phyloP scores from a whole-genome alignment of 2,888 invertebrate species.

The Chaitophorus viminalis region DNA sequence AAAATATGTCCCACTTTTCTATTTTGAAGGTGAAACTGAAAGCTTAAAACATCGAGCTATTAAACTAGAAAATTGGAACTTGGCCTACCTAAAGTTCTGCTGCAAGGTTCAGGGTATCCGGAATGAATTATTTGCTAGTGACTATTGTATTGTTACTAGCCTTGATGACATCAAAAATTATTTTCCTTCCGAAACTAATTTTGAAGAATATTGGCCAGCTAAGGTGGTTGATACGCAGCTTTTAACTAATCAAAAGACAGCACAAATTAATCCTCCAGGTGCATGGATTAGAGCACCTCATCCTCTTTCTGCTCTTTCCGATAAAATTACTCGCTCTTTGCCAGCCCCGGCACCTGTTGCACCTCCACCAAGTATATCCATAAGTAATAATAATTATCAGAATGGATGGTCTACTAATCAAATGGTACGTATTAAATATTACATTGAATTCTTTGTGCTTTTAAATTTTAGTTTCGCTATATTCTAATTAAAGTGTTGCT shows the following conservation, averaged over 20 bases:
- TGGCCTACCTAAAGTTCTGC: conserved; percentile 92
- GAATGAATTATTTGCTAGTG: conserved; percentile 90
- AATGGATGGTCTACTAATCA: conserved; percentile 45
- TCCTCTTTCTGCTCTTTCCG: conserved; percentile 31
- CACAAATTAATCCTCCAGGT: conserved; percentile 15
- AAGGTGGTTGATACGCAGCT: conserved; percentile 78
- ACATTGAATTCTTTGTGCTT: background rate
- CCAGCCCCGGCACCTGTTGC: conserved; percentile 62
- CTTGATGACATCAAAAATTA: conserved; percentile 89
- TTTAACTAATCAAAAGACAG: conserved; percentile 64
- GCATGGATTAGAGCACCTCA: conserved; percentile 28
- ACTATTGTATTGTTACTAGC: conserved; percentile 90
- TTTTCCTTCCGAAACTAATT: conserved; percentile 87
- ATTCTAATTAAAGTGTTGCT: background rate
- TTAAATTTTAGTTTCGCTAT: background rate
- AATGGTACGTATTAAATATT: conserved; percentile 32
- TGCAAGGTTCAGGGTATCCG: conserved; percentile 93
- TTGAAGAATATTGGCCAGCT: conserved; percentile 93
- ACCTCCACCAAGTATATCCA: conserved; percentile 1
- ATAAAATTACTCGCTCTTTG: conserved; percentile 30
- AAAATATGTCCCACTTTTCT: conserved; percentile 91
- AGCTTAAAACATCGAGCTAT: conserved; percentile 88
- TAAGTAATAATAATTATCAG: conserved; percentile 7
- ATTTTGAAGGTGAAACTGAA: conserved; percentile 91
- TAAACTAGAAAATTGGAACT: conserved; percentile 89